phyloP scores from a whole-genome alignment of 2,797 vertebrate genomes.

The Sciurus carolinensis region DNA sequence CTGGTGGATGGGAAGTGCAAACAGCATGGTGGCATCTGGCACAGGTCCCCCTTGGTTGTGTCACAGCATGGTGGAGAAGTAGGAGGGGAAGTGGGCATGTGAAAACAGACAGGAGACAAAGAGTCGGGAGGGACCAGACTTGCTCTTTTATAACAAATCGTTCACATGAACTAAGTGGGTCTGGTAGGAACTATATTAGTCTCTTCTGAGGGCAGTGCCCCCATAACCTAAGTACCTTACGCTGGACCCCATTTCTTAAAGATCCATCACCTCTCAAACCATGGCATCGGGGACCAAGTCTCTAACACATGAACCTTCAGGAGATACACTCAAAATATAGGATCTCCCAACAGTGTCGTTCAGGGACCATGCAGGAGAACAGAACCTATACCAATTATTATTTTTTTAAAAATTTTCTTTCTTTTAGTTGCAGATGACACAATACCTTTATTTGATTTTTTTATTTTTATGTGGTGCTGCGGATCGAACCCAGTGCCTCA shows the following conservation, averaged over 20 bases:
- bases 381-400: not conserved
- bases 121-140: not conserved
- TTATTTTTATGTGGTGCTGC: no score
- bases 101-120: not conserved
- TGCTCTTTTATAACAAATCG: not conserved
- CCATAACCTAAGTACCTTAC: not conserved
- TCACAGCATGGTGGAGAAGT: not conserved
- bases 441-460: no score
- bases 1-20: not conserved
- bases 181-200: not conserved
- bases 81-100: not conserved
- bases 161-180: not conserved
- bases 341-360: not conserved
- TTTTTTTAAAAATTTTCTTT: no score
- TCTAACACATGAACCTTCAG: not conserved
- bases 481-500: no score
- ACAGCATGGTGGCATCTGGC: not conserved
- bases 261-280: not conserved
- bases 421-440: no score
- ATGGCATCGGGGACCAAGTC: not conserved
- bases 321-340: not conserved
- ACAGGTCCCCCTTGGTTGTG: fast-evolving
- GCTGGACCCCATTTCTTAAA: not conserved
- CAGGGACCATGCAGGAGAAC: not conserved
- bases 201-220: no score